Evolutionary conservation across 1,140 invertebrate genomes (phyloP).

Genomic region (Cyrtorhinus lividipennis): DNA sequence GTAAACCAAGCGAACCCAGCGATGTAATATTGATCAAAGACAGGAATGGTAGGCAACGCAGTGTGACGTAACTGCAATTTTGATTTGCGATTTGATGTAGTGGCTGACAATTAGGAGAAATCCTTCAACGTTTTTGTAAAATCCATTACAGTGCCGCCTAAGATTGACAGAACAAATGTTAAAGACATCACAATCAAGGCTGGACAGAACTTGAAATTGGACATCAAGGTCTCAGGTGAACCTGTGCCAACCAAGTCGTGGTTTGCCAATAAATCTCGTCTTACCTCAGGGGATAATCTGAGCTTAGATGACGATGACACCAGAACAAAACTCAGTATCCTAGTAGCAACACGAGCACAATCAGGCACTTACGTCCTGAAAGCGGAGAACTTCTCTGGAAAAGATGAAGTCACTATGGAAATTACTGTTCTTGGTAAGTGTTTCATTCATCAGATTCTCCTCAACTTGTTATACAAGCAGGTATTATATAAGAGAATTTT

Average conservation of each 20-base stretch:
- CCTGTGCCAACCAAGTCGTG: constrained; percentile 72
- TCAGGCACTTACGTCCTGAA: constrained; percentile 74
- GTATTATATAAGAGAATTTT: neutral
- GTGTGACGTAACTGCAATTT: neutral
- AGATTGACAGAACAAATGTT: constrained; percentile 78
- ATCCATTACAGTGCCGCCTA: constrained; percentile 56
- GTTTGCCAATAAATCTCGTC: constrained; percentile 65
- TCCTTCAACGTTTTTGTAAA: no score
- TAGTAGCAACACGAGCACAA: constrained; percentile 58
- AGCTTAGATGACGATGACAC: constrained; percentile 74
- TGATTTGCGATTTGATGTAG: neutral
- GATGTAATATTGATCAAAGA: constrained; percentile 72
- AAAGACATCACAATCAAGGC: constrained; percentile 76
- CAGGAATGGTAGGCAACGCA: constrained; percentile 45
- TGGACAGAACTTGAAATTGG: constrained; percentile 67
- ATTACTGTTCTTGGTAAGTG: constrained; percentile 56
- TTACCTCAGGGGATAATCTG: constrained; percentile 44
- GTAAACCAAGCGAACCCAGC: constrained; percentile 74
- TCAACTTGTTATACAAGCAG: no score
- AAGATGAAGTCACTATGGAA: constrained; percentile 79
- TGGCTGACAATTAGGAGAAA: no score
- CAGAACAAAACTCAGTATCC: constrained; percentile 63
- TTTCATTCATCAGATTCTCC: neutral
- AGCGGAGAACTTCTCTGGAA: constrained; percentile 80
- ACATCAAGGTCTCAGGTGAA: constrained; percentile 80